A percentile compares a stretch with the other conserved stretches of the same genome.
Conservation (phyloP, 2,888 invertebrate genomes). For the Cyclophora albipunctata region DNA sequence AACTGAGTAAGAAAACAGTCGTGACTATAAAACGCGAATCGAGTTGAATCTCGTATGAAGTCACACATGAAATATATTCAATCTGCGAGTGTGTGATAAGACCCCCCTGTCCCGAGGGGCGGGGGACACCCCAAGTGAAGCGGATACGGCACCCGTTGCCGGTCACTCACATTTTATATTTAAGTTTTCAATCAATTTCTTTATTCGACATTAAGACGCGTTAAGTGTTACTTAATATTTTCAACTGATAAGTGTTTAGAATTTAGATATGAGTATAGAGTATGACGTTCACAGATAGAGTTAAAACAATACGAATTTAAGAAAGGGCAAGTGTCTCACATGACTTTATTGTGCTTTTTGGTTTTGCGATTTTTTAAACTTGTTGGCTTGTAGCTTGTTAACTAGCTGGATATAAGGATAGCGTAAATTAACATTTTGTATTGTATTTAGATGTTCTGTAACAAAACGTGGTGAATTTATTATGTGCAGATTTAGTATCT, state of each 20-base stretch:
- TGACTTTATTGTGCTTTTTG: too few relatives aligned
- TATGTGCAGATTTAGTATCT: too few relatives aligned
- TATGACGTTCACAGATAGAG: too few relatives aligned
- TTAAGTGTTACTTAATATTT: neutral
- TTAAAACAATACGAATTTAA: too few relatives aligned
- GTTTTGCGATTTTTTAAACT: too few relatives aligned
- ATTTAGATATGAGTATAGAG: too few relatives aligned
- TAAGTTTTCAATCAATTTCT: neutral
- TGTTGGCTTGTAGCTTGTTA: too few relatives aligned
- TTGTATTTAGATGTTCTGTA: too few relatives aligned
- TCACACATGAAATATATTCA: conserved; percentile 82
- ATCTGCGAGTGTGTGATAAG: conserved; percentile 80
- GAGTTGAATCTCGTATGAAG: conserved; percentile 34
- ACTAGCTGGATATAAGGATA: too few relatives aligned
- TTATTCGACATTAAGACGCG: neutral
- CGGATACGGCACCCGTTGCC: conserved; percentile 49
- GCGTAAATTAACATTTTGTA: too few relatives aligned
- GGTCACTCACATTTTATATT: conserved; percentile 41
- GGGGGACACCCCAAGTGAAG: conserved; percentile 29
- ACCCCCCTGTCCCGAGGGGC: conserved; percentile 27
- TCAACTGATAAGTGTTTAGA: neutral
- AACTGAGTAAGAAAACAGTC: conserved; percentile 6
- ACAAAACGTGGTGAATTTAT: too few relatives aligned
- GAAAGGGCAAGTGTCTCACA: too few relatives aligned
- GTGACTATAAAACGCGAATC: conserved; percentile 26